phyloP scores from a whole-genome alignment of 2,113 vertebrate species.

The Lipotes vexillifer region DNA sequence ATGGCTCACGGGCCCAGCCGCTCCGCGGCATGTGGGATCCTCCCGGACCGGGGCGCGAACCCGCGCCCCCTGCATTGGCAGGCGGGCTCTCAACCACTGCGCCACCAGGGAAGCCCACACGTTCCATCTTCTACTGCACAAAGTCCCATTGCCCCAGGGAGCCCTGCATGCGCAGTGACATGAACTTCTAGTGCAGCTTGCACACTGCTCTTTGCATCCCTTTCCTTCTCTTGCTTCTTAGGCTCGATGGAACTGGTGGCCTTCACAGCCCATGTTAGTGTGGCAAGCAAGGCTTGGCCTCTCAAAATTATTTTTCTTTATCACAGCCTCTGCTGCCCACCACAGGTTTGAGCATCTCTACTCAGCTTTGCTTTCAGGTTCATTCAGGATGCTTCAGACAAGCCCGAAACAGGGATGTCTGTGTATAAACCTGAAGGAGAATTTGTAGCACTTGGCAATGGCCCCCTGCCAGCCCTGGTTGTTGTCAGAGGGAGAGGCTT shows the following conservation, averaged over 20 bases:
- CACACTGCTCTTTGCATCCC: neutral
- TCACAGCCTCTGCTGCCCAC: neutral
- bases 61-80: too few species aligned
- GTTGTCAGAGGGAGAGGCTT: neutral
- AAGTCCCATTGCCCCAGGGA: accelerated
- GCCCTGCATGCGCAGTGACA: accelerated
- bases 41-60: too few species aligned
- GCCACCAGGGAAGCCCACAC: too few species aligned
- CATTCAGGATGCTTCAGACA: neutral
- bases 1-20: too few species aligned
- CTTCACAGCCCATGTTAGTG: neutral
- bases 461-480: neutral
- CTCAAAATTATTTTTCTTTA: neutral
- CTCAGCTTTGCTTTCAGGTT: neutral
- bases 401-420: neutral
- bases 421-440: neutral
- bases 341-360: neutral
- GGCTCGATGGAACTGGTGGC: neutral
- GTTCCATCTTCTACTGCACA: accelerated
- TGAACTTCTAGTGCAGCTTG: too few species aligned
- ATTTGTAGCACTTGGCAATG: neutral
- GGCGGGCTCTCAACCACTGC: too few species aligned
- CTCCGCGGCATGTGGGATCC: too few species aligned
- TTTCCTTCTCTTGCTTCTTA: accelerated
- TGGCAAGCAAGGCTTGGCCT: neutral